Base-by-base conservation (phyloP, 2,113 vertebrate species). In the Xenus cinereus region DNA sequence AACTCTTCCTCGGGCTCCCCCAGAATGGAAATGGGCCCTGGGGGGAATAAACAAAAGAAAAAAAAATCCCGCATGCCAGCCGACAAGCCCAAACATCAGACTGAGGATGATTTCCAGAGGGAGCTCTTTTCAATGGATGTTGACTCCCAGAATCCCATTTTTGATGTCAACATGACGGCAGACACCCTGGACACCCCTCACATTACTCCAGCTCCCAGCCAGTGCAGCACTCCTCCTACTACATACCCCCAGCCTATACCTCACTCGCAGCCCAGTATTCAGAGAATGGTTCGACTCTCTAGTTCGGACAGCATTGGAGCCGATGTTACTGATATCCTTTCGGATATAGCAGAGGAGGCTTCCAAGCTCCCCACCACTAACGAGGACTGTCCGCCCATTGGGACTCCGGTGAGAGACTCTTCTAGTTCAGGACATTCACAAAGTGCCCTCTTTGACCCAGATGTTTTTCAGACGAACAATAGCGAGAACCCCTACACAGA, bases 71-170 rank as follows among this genome's bases (percentile, higher is more conserved):
- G 99, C 78, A 73, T 98, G 79, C 98, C 97, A 1, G 95, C 97
- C 56, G 99, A 99, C 86, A 99, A 99, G 75, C 98, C 98, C 90
- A 98, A 98, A 76, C 99, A 99, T 86, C 98, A 99, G 54, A 99
- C 99, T 63, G 99, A 99, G 97, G 99, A 99, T 57, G 99, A 99
- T 96, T 99, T 99, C 97, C 99, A 99, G 94, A 98, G 99, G 83
- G 99, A 99, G 97, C 98, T 99, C 54, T 99, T 99, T 57, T 99
- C 99, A 21, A 99, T 99, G 99, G 99, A 99, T 68, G 99, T 99
- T 82, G 99, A 99, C 64, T 99, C 99, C 85, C 99, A 99, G 92
- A 99, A 99, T 96, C 99, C 99, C 22, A 99, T 99, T 84, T 99
- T 99, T 97, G 99, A 99, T 86, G 99, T 99, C 73, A 99, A 99